Evolutionary conservation across 2,113 vertebrate species (phyloP), one percentile per base, ranked within the genome.

Genomic region (Gasterosteus aculeatus): DNA sequence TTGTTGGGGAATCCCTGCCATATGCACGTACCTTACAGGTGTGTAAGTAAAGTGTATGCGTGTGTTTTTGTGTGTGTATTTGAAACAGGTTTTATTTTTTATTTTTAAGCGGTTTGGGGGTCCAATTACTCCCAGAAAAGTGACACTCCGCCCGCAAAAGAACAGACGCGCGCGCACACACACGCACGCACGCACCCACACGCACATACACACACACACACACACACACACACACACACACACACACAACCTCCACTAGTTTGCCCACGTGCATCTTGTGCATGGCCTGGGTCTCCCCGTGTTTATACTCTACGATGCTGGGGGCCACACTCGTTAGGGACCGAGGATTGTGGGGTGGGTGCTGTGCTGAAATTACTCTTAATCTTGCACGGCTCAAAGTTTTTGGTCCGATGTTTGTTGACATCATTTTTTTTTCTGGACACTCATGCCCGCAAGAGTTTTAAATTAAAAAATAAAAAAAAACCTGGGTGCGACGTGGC

Each of bases 191-290:
- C 81, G 49, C 68, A 60, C 64, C 77, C 54, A 69, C 73, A 72
- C n/a, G 47, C 51, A 29, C 67, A 59, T 42, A 44, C 60, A 70
- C 70, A 70, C 64, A 64, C 65, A 54, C 70, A 64, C 56, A 69
- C 81, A 54, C 73, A 61, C 60, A 77, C 47, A 74, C 69, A 74
- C 64, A 42, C 67, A 66, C 63, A 68, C 77, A 51, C 69, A 57
- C 62, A 81, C 44, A 72, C 75, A 74, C 26, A 58, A 42, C 11
- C 66, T 59, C 64, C 60, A 74, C 58, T 82, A 78, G 87, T 91
- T 89, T 68, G 70, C 80, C 87, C 90, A 93, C 92, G 93, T 93
- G 92, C 77, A 86, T 68, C 80, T 87, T 82, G 81, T 69, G 69
- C 83, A 82, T 75, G 67, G 70, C 65, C 46, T 75, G 87, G 81